Evolutionary conservation across 1,140 invertebrate genomes (phyloP).

Genomic region (Chrysopa pallens): DNA sequence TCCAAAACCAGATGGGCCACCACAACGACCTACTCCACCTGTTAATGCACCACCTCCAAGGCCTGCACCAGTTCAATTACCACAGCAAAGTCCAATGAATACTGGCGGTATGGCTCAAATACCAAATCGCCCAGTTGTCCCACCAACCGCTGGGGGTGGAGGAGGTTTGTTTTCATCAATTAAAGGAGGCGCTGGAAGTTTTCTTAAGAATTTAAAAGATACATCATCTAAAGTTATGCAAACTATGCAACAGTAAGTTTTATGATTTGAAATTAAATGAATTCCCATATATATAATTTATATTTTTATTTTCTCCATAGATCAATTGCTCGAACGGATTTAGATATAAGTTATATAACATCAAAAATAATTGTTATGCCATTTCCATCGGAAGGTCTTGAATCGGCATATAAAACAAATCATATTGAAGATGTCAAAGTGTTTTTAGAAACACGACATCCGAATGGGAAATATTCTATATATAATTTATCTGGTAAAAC

Average conservation of each 20-base stretch:
- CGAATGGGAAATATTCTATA: slow-evolving; percentile 51
- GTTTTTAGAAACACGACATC: slow-evolving; percentile 56
- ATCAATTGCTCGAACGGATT: slow-evolving; percentile 69
- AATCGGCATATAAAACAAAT: slow-evolving; percentile 81
- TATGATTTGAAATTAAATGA: neutral
- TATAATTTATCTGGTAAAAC: slow-evolving; percentile 60
- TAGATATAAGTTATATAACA: slow-evolving; percentile 83
- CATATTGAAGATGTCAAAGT: slow-evolving; percentile 79
- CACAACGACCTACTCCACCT: slow-evolving; percentile 12
- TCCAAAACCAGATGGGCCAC: slow-evolving; percentile 12
- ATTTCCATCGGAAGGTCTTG: slow-evolving; percentile 84
- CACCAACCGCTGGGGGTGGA: slow-evolving; percentile 4
- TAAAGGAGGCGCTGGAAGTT: slow-evolving; percentile 64
- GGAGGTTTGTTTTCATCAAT: slow-evolving; percentile 63
- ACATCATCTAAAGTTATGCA: slow-evolving; percentile 94
- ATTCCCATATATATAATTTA: neutral
- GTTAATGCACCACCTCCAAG: slow-evolving; percentile 11
- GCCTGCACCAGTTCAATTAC: slow-evolving; percentile 11
- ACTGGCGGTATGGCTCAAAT: neutral
- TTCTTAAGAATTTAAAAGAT: slow-evolving; percentile 88
- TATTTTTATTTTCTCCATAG: slow-evolving; percentile 27
- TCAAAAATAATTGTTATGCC: slow-evolving; percentile 82
- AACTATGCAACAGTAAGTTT: slow-evolving; percentile 76
- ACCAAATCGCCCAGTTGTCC: neutral
- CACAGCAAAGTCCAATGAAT: slow-evolving; percentile 5